Percentiles rank a stretch among this genome's conserved stretches.
phyloP scores from a whole-genome alignment of 2,888 invertebrate species.

The Bellardia bayeri region DNA sequence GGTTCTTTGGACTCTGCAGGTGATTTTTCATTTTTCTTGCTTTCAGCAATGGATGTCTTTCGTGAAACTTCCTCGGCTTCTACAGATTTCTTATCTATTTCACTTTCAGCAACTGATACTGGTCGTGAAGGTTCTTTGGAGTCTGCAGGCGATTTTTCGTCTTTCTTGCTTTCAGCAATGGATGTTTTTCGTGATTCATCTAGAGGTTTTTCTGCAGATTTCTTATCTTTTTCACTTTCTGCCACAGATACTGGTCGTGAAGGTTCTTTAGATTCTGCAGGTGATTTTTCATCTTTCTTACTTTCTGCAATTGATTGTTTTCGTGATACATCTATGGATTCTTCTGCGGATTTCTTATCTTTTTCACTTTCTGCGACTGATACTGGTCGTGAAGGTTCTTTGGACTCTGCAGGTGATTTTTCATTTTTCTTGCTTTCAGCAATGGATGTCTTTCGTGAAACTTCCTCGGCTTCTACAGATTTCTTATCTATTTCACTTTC shows the following conservation, averaged over 20 bases:
- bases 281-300: slow-evolving; percentile 64
- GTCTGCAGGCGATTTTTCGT: slow-evolving; percentile 41
- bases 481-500: slow-evolving; percentile 66
- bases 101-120: slow-evolving; percentile 72
- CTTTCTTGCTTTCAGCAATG: slow-evolving; percentile 35
- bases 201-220: slow-evolving; percentile 40
- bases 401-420: slow-evolving; percentile 18
- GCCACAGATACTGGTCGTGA: slow-evolving; percentile 62
- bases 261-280: slow-evolving; percentile 63
- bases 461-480: slow-evolving; percentile 49
- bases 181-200: slow-evolving; percentile 58
- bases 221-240: slow-evolving; percentile 20
- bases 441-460: slow-evolving; percentile 48
- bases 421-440: slow-evolving; percentile 46
- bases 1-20: slow-evolving; percentile 58
- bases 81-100: slow-evolving; percentile 44
- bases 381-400: slow-evolving; percentile 56
- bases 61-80: slow-evolving; percentile 51
- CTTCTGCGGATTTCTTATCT: slow-evolving; percentile 58
- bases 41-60: slow-evolving; percentile 47
- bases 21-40: slow-evolving; percentile 68
- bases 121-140: slow-evolving; percentile 79
- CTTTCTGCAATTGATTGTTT: slow-evolving; percentile 57
- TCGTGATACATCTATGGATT: slow-evolving; percentile 1
- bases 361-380: slow-evolving; percentile 58